These are phyloP conservation scores for Diadema setosum DNA, from an alignment of 35 echinoderm and acorn worm species.

Conservation along the genomic window DNA sequence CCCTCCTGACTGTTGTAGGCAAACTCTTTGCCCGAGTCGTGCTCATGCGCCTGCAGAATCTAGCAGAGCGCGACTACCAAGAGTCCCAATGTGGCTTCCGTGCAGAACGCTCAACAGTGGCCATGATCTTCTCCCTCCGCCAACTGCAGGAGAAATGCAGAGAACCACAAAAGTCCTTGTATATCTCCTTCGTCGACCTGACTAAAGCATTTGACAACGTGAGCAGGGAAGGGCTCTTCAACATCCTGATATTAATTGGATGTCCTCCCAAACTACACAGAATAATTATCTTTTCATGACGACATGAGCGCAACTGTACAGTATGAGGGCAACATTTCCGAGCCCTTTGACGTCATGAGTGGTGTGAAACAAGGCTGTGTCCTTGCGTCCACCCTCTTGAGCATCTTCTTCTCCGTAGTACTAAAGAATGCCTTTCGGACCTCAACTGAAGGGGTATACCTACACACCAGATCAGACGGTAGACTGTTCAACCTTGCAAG, in stretches of 20 bases:
- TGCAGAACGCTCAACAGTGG: conserved; percentile 20
- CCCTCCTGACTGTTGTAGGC: conserved; percentile 29
- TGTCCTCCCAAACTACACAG: conserved; percentile 33
- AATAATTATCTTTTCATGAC: conserved; percentile 44
- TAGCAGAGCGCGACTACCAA: conserved; percentile 49
- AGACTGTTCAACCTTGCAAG: neutral
- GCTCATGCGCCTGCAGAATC: neutral
- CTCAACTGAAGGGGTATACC: neutral
- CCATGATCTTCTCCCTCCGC: conserved; percentile 57
- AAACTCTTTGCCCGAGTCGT: conserved; percentile 13
- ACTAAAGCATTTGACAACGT: conserved; percentile 64
- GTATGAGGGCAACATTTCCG: conserved; percentile 7
- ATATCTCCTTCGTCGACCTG: conserved; percentile 59
- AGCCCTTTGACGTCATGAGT: conserved; percentile 5
- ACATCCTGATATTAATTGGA: conserved; percentile 28
- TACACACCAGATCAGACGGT: neutral
- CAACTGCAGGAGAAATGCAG: conserved; percentile 55
- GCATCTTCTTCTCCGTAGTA: conserved; percentile 21
- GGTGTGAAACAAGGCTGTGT: conserved; percentile 38
- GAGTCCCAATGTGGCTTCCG: conserved; percentile 62
- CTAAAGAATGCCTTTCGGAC: neutral
- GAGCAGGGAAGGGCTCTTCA: conserved; percentile 35
- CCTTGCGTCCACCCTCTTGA: neutral
- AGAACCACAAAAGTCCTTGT: conserved; percentile 24
- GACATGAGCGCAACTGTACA: conserved; percentile 31